These are phyloP conservation scores for Pelvicachromis taeniatus DNA, from an alignment of 2,113 vertebrate genomes.

Conservation along the genomic window DNA sequence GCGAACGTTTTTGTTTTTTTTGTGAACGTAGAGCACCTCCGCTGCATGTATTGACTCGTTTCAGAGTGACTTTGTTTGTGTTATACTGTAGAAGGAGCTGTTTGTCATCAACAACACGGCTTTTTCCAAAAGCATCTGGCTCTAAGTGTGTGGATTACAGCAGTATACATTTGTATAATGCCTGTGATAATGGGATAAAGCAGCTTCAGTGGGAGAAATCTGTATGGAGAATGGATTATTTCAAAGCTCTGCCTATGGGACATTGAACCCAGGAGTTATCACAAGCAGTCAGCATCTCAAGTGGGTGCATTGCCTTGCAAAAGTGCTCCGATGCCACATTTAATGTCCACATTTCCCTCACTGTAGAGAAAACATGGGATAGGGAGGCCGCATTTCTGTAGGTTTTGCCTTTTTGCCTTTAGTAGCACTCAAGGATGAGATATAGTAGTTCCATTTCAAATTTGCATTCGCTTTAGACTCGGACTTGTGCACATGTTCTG, in stretches of 20 bases:
- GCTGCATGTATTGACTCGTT: not conserved
- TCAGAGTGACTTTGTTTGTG: slow-evolving; percentile 4
- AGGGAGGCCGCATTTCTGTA: slow-evolving; percentile 26
- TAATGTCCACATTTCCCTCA: slow-evolving; percentile 51
- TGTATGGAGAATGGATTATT: slow-evolving; percentile 77
- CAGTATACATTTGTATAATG: slow-evolving; percentile 74
- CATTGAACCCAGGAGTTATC: slow-evolving; percentile 71
- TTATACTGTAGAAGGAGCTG: slow-evolving; percentile 20
- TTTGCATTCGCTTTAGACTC: slow-evolving; percentile 61
- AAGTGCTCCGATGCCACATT: slow-evolving; percentile 51
- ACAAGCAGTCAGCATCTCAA: slow-evolving; percentile 71
- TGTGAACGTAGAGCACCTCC: slow-evolving; percentile 5
- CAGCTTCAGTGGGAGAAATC: slow-evolving; percentile 71
- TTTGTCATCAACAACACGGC: slow-evolving; percentile 47
- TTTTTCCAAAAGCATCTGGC: slow-evolving; percentile 58
- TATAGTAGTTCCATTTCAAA: slow-evolving; percentile 45
- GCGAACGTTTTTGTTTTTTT: not conserved
- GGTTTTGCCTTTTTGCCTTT: not conserved
- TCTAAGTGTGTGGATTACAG: slow-evolving; percentile 74
- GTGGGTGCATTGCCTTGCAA: slow-evolving; percentile 60
- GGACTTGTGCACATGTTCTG: not conserved
- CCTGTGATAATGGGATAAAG: slow-evolving; percentile 78
- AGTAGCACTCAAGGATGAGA: slow-evolving; percentile 38
- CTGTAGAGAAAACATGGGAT: slow-evolving; percentile 36
- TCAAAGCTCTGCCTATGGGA: slow-evolving; percentile 69